A percentile compares a stretch with the other conserved stretches of the same genome.
Conservation (phyloP, 2,113 vertebrate genomes). For the Macrotis lagotis region DNA sequence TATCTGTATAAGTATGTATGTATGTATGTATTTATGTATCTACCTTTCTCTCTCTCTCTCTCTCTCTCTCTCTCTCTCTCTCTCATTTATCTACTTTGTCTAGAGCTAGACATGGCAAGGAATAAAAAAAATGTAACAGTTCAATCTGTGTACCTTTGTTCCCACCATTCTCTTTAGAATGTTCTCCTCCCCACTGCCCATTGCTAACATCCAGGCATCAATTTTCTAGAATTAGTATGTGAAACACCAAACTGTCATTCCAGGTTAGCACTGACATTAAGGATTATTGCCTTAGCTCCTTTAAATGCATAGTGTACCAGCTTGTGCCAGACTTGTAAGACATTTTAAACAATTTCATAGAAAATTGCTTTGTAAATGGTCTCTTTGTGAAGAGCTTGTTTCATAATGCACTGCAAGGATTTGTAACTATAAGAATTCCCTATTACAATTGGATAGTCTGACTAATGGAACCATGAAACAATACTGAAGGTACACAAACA, state of each 20-base stretch:
- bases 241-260: not conserved
- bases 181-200: not conserved
- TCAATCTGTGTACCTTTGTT: not conserved
- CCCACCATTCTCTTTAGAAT: not conserved
- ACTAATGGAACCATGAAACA: conserved; percentile 22
- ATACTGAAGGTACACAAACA: conserved; percentile 21
- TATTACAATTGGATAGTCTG: conserved; percentile 58
- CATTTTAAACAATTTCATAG: conserved; percentile 59
- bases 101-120: not conserved
- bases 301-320: conserved; percentile 54
- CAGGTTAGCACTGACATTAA: not conserved
- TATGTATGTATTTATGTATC: not conserved
- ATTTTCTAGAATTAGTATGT: conserved; percentile 26
- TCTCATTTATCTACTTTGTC: not conserved
- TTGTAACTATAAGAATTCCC: conserved; percentile 53
- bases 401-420: conserved; percentile 44
- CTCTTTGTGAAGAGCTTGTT: conserved; percentile 34
- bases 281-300: conserved; percentile 33
- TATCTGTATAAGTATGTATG: no score
- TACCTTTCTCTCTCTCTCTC: not conserved
- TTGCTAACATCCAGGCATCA: not conserved
- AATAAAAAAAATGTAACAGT: not conserved
- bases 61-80: no score
- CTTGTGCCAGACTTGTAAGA: conserved; percentile 50
- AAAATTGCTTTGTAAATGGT: conserved; percentile 19